Conservation (phyloP, 1,140 invertebrate species). For the Hydropsyche tenuis region DNA sequence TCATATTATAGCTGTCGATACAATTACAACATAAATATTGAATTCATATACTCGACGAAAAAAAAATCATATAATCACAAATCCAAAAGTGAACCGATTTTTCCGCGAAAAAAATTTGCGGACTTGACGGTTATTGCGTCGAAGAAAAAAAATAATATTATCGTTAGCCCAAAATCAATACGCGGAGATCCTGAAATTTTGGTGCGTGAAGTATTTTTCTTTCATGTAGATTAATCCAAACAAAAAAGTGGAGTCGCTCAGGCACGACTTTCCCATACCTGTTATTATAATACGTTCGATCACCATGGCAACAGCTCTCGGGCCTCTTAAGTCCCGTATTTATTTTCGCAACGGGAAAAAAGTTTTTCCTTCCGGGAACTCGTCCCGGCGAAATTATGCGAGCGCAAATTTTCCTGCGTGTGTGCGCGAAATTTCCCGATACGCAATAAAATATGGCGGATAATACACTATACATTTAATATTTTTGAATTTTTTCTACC, state of each 20-base stretch:
- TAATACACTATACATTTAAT: too few species aligned
- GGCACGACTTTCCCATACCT: conserved; percentile 20
- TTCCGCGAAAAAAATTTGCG: too few species aligned
- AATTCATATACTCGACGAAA: too few species aligned
- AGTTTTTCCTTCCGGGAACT: conserved; percentile 36
- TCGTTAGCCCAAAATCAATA: background rate
- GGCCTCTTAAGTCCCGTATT: conserved; percentile 34
- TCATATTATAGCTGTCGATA: too few species aligned
- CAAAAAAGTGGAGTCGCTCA: background rate
- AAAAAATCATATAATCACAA: too few species aligned
- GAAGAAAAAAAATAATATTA: background rate
- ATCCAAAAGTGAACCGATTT: too few species aligned
- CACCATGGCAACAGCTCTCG: conserved; percentile 44
- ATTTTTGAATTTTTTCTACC: too few species aligned
- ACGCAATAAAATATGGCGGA: too few species aligned
- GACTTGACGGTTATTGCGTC: too few species aligned
- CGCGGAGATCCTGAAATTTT: background rate
- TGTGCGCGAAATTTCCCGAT: too few species aligned
- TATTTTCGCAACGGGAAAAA: conserved; percentile 38
- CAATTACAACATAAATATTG: too few species aligned
- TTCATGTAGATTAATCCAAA: background rate
- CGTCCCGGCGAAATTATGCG: background rate
- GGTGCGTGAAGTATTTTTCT: background rate
- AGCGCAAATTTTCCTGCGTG: background rate
- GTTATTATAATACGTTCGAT: conserved; percentile 38